Base-by-base conservation (phyloP, 2,888 invertebrate genomes). In the Andrena flavipes region DNA sequence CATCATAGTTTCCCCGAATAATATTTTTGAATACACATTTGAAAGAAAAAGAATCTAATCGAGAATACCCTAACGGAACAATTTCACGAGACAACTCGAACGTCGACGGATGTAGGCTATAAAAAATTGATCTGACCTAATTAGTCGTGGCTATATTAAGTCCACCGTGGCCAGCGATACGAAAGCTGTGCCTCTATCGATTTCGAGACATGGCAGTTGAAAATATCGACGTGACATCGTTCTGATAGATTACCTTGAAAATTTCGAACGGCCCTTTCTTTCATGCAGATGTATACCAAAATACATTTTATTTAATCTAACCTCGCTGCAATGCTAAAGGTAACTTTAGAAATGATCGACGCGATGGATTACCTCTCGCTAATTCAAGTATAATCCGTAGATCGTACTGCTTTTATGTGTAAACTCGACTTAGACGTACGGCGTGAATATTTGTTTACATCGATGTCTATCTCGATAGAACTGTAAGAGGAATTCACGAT, bases 91-190 rank as follows among this genome's bases (percentile, higher is more conserved):
- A 42, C 54, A 75, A 64, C 65, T 82, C 65, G 65, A 82, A 76
- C 26, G 64, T 74, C 42, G 59, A 60, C 72, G 62, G 75, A 79
- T 60, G 69, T 67, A 56, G 54, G 65, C 62, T 82, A 68, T 84
- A 73, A 84, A 82, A 82, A 79, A 84, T 75, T 69, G 79, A 79
- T 82, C 49, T 65, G 84, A 84, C 82, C 84, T 73, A 84, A 84
- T 84, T 84, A 76, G 42, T 51, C 49, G 29, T 26, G 20, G 71
- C 65, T 79, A 82, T 82, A 82, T 82, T 75, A 79, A 82, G 84
- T 79, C 62, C 33, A 69, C 49, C 75, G 72, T 62, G 75, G 29
- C 35, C 23, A 51, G 33, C 64, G 79, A 79, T 65, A 56, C 82
- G 62, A 73, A 62, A 77, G 59, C n/a, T 1, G 20, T 4, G 71